Evolutionary conservation across 2,888 invertebrate genomes (phyloP).

Genomic region (Sycophila texana): DNA sequence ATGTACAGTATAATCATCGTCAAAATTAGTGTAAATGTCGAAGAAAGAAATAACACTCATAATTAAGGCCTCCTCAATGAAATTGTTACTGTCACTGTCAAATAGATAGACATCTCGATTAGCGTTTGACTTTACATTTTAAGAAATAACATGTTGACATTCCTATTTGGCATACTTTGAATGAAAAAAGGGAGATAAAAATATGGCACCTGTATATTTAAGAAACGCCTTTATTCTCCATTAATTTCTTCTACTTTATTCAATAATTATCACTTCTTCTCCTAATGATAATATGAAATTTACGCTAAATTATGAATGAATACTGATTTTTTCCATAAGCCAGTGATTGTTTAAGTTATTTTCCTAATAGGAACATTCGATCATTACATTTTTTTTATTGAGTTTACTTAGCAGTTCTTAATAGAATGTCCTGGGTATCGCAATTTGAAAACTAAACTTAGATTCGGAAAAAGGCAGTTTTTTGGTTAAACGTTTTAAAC

Average conservation of each 20-base stretch:
- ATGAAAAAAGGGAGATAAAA: conserved; percentile 33
- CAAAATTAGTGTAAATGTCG: conserved; percentile 48
- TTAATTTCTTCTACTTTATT: conserved; percentile 30
- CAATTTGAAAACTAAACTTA: conserved; percentile 35
- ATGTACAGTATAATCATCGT: conserved; percentile 44
- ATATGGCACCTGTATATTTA: conserved; percentile 24
- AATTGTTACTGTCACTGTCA: conserved; percentile 48
- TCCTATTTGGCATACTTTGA: conserved; percentile 49
- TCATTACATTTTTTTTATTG: conserved; percentile 30
- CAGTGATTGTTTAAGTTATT: conserved; percentile 42
- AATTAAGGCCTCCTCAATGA: conserved; percentile 46
- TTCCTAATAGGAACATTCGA: conserved; percentile 23
- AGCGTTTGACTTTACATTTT: conserved; percentile 50
- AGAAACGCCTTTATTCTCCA: conserved; percentile 21
- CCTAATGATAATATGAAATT: conserved; percentile 1
- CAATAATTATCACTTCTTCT: conserved; percentile 16
- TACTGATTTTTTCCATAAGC: conserved; percentile 22
- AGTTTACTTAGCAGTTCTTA: conserved; percentile 40
- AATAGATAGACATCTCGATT: conserved; percentile 48
- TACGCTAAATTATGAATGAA: conserved; percentile 22
- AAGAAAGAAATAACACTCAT: conserved; percentile 31
- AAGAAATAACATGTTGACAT: conserved; percentile 47
- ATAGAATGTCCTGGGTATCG: conserved; percentile 38
- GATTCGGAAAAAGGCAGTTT: conserved; percentile 17
- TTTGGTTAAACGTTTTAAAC: conserved; percentile 9